Percentiles rank a stretch among this genome's conserved stretches.
These are phyloP conservation scores for Mystacornis crossleyi DNA, from an alignment of 2,113 vertebrate genomes.

Conservation along the genomic window DNA sequence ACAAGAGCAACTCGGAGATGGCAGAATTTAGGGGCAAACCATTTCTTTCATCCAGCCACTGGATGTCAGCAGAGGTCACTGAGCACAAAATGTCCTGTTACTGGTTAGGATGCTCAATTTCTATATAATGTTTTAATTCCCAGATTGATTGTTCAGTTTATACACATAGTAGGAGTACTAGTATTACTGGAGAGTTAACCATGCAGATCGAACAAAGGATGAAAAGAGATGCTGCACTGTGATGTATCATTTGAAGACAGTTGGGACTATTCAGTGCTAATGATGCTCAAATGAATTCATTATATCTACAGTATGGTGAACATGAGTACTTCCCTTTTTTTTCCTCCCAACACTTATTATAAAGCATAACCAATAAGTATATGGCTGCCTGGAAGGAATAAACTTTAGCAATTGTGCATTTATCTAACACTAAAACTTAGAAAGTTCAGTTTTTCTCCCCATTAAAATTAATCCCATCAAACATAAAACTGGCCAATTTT, in stretches of 20 bases:
- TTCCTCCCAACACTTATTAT: background rate
- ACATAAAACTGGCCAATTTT: background rate
- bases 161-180: background rate
- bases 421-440: background rate
- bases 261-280: background rate
- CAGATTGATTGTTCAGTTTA: background rate
- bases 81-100: background rate
- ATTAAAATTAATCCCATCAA: background rate
- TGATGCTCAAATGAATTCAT: background rate
- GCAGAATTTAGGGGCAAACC: background rate
- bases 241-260: background rate
- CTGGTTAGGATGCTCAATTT: background rate
- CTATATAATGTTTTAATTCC: background rate
- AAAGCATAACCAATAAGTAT: background rate
- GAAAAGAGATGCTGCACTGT: background rate
- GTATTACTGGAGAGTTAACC: background rate
- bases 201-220: background rate
- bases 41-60: background rate
- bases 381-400: background rate
- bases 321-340: background rate
- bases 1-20: background rate
- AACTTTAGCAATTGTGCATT: background rate
- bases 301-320: background rate
- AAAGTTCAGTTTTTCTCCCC: background rate
- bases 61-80: background rate